Percentiles rank a stretch among this genome's conserved stretches.
These are phyloP conservation scores for Marmota monax DNA, from an alignment of 2,113 vertebrate species.

Conservation along the genomic window DNA sequence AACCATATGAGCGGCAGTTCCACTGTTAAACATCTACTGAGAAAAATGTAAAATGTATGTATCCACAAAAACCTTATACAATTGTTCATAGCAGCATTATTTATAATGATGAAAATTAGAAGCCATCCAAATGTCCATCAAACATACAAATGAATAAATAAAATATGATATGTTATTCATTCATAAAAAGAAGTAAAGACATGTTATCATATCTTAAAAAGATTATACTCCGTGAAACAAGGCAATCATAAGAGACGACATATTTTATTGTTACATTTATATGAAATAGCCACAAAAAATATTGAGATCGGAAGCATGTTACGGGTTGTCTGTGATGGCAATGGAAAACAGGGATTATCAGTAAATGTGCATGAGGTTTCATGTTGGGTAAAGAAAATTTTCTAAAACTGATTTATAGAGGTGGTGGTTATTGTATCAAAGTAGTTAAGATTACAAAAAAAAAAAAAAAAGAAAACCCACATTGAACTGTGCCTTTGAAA, in stretches of 20 bases:
- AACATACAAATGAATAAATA: background rate
- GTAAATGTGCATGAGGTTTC: background rate
- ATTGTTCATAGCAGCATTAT: background rate
- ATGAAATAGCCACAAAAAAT: background rate
- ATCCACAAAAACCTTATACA: background rate
- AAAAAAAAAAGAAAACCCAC: background rate
- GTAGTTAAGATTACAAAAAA: background rate
- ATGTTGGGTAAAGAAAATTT: background rate
- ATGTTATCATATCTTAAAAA: background rate
- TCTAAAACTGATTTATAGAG: background rate
- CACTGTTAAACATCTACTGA: background rate
- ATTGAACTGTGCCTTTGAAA: background rate
- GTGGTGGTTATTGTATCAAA: background rate
- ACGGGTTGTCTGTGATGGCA: background rate
- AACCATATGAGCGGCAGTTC: background rate
- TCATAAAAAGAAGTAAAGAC: background rate
- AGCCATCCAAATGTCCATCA: background rate
- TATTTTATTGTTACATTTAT: conserved; percentile 3
- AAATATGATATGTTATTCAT: background rate
- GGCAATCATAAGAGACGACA: background rate
- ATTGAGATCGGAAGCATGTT: background rate
- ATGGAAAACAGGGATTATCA: background rate
- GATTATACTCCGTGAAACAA: background rate
- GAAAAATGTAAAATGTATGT: background rate
- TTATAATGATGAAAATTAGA: background rate